These are phyloP conservation scores for Carabus problematicus DNA, from an alignment of 2,888 invertebrate genomes.

Conservation along the genomic window DNA sequence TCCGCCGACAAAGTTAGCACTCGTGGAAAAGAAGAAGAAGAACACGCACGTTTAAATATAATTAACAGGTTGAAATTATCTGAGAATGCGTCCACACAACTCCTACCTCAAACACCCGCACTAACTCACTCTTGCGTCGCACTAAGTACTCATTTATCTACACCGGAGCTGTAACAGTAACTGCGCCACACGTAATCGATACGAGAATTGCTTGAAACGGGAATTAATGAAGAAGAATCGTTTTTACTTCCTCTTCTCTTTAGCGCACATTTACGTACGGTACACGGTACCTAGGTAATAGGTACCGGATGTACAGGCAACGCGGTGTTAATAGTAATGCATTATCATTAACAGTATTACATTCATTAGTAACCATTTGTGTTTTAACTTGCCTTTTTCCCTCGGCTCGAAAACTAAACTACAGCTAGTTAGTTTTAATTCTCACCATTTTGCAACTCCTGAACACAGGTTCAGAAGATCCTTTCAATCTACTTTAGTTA, in stretches of 20 bases:
- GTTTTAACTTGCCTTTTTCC: no score
- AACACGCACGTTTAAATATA: conserved; percentile 42
- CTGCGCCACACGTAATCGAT: conserved; percentile 26
- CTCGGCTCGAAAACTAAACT: no score
- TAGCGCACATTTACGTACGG: conserved; percentile 25
- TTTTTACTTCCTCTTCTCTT: conserved; percentile 29
- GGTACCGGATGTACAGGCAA: no score
- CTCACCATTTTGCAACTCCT: no score
- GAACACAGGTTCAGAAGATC: no score
- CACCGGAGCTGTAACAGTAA: background rate
- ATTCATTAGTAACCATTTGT: no score
- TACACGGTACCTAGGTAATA: no score
- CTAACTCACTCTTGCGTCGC: background rate
- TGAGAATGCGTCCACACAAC: conserved; percentile 33
- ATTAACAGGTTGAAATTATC: conserved; percentile 41
- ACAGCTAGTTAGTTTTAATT: no score
- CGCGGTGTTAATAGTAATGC: no score
- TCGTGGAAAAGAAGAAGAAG: conserved; percentile 13
- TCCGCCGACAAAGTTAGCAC: background rate
- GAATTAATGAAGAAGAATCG: conserved; percentile 41
- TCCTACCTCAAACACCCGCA: background rate
- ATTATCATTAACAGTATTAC: no score
- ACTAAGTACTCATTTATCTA: no score
- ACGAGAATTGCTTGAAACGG: conserved; percentile 36
- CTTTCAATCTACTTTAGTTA: no score